These are phyloP conservation scores for Naso thynnoides DNA, from an alignment of 2,797 vertebrate species.

Conservation along the genomic window DNA sequence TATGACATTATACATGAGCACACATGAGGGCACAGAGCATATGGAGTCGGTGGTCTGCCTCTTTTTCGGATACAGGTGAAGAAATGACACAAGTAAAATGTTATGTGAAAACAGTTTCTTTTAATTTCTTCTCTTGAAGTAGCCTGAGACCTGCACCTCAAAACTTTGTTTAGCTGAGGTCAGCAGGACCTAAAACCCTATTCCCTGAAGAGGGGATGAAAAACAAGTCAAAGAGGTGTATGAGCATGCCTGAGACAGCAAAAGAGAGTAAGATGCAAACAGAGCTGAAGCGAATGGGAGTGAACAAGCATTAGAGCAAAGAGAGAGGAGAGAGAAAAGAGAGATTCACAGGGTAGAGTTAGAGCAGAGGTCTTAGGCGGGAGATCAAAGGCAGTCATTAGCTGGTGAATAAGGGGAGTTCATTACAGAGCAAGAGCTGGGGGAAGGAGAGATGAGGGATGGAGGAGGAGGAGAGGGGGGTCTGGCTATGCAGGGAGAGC, in stretches of 20 bases:
- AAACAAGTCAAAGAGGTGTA: slow-evolving; percentile 62
- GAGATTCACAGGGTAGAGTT: slow-evolving; percentile 81
- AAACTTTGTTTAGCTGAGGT: slow-evolving; percentile 75
- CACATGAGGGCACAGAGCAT: slow-evolving; percentile 40
- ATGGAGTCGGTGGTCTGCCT: slow-evolving; percentile 37
- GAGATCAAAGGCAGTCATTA: slow-evolving; percentile 91
- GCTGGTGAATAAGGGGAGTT: slow-evolving; percentile 88
- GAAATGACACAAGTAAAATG: too few relatives aligned
- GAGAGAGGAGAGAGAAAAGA: slow-evolving; percentile 61
- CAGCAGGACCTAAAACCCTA: slow-evolving; percentile 59
- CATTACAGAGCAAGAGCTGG: slow-evolving; percentile 86
- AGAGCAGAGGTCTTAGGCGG: slow-evolving; percentile 87
- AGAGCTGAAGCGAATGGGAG: slow-evolving; percentile 53
- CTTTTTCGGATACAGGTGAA: slow-evolving; percentile 19
- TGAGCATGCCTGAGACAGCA: slow-evolving; percentile 56
- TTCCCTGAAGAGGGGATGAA: slow-evolving; percentile 43
- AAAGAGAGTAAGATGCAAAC: slow-evolving; percentile 54
- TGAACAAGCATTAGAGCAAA: slow-evolving; percentile 51
- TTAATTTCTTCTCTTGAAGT: slow-evolving; percentile 18
- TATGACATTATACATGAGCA: slow-evolving; percentile 23
- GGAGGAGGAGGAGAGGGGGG: slow-evolving; percentile 61
- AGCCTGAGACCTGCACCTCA: slow-evolving; percentile 31
- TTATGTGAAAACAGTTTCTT: slow-evolving; percentile 5
- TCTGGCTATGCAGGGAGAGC: slow-evolving; percentile 51
- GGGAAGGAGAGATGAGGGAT: slow-evolving; percentile 77